phyloP scores from a whole-genome alignment of 2,888 invertebrate genomes.

The Scaptomyza tumidula region DNA sequence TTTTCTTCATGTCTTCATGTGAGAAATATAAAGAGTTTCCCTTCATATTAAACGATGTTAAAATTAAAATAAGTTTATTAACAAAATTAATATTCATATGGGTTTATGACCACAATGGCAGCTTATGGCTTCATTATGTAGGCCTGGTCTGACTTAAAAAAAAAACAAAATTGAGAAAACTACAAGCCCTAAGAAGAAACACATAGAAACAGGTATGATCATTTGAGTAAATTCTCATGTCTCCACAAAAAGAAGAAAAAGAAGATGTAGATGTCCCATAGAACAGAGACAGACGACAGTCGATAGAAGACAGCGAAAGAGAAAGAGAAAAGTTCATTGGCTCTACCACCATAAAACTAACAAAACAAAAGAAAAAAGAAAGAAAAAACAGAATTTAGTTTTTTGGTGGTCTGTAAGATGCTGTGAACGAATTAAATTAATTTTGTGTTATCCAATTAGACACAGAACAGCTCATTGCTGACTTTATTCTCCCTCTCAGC shows the following conservation, averaged over 20 bases:
- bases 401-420: constrained; percentile 56
- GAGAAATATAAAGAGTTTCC: constrained; percentile 54
- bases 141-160: constrained; percentile 40
- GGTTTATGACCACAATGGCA: constrained; percentile 72
- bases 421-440: constrained; percentile 68
- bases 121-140: constrained; percentile 75
- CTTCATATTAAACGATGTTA: constrained; percentile 68
- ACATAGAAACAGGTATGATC: constrained; percentile 54
- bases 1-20: too few relatives aligned
- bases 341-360: constrained; percentile 58
- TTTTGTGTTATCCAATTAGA: constrained; percentile 76
- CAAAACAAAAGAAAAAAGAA: constrained; percentile 11
- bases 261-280: constrained; percentile 31
- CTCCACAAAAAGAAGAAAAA: constrained; percentile 44
- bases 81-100: constrained; percentile 76
- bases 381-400: constrained; percentile 38
- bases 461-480: constrained; percentile 50
- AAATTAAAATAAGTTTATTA: constrained; percentile 78
- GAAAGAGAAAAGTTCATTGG: constrained; percentile 72
- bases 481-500: not conserved
- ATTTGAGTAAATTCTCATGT: constrained; percentile 67
- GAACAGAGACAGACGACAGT: constrained; percentile 2
- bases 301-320: constrained; percentile 36
- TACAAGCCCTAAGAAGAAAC: constrained; percentile 49
- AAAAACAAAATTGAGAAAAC: constrained; percentile 54